A percentile compares a stretch with the other conserved stretches of the same genome.
These are phyloP conservation scores for Leptarthrus brevirostris DNA, from an alignment of 2,888 invertebrate genomes.

Conservation along the genomic window DNA sequence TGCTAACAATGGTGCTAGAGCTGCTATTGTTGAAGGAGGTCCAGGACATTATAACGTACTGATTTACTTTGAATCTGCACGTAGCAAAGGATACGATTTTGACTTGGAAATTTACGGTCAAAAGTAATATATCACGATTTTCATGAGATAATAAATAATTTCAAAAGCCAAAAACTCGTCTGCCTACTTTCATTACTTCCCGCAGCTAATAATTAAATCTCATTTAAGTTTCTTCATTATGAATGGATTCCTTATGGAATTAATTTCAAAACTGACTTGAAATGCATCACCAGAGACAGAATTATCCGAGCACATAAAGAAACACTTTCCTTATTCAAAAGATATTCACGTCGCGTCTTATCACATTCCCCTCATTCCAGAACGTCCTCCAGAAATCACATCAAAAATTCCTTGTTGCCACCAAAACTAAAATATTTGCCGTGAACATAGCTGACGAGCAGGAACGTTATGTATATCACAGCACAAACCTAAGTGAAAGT, in stretches of 20 bases:
- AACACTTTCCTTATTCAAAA: slow-evolving; percentile 31
- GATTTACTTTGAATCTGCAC: neutral
- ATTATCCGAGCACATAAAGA: slow-evolving; percentile 24
- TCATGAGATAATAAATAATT: neutral
- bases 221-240: neutral
- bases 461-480: slow-evolving; percentile 15
- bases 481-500: neutral
- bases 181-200: neutral
- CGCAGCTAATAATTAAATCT: slow-evolving; percentile 23
- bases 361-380: slow-evolving; percentile 34
- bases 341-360: slow-evolving; percentile 37
- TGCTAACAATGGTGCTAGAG: neutral
- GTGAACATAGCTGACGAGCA: slow-evolving; percentile 28
- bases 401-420: slow-evolving; percentile 47
- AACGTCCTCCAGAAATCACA: slow-evolving; percentile 35
- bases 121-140: neutral
- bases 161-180: neutral
- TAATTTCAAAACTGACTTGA: neutral
- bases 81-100: neutral
- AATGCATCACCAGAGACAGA: slow-evolving; percentile 17
- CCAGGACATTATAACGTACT: neutral
- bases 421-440: slow-evolving; percentile 47
- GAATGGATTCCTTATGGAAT: neutral
- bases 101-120: neutral
- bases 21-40: neutral